phyloP scores from a whole-genome alignment of 2,113 vertebrate genomes.

The Gambusia affinis region DNA sequence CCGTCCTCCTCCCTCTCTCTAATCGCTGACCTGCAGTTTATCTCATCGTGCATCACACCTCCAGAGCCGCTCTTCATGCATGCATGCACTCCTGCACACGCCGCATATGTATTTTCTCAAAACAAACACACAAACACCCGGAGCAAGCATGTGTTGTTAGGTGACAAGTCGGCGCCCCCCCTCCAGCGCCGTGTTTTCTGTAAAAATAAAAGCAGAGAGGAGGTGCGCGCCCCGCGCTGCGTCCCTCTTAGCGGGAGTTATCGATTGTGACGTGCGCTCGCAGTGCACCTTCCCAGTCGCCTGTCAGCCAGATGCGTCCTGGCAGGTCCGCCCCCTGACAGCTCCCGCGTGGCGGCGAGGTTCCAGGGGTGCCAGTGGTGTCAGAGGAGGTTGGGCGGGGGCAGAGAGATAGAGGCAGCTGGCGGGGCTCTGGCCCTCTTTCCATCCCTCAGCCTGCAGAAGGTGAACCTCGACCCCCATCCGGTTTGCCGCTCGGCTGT shows the following conservation, averaged over 20 bases:
- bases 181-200: not conserved
- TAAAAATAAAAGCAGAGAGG: constrained; percentile 59
- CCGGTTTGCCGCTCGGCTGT: constrained; percentile 10
- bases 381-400: constrained; percentile 10
- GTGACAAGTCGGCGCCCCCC: constrained; percentile 43
- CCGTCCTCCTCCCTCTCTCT: not conserved
- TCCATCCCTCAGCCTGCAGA: constrained; percentile 30
- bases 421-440: constrained; percentile 34
- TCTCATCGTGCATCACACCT: constrained; percentile 44
- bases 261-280: constrained; percentile 78
- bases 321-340: constrained; percentile 79
- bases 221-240: constrained; percentile 50
- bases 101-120: constrained; percentile 68
- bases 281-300: constrained; percentile 84
- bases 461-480: constrained; percentile 46
- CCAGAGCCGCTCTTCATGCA: constrained; percentile 30
- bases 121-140: constrained; percentile 58
- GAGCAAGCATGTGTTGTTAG: constrained; percentile 53
- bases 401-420: constrained; percentile 44
- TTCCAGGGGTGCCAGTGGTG: constrained; percentile 38
- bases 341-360: constrained; percentile 53
- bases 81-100: constrained; percentile 45
- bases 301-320: constrained; percentile 82
- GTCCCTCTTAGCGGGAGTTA: constrained; percentile 80
- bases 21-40: constrained; percentile 39